A percentile compares a stretch with the other conserved stretches of the same genome.
Evolutionary conservation across 2,888 invertebrate species (phyloP).

Genomic region (Ochlodes sylvanus): DNA sequence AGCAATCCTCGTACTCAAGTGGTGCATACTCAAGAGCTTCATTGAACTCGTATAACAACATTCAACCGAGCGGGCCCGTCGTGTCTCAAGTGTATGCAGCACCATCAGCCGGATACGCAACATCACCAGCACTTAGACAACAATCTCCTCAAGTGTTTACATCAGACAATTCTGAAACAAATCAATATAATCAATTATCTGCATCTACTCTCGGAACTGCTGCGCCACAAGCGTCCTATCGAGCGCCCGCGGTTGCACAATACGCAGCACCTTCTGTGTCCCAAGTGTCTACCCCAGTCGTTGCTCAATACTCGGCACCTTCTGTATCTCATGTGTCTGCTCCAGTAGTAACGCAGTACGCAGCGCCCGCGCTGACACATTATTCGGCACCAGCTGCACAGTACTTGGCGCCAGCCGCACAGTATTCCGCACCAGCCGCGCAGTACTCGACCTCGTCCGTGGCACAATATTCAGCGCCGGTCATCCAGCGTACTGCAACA

Average conservation of each 20-base stretch:
- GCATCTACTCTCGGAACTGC: constrained; percentile 44
- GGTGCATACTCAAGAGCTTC: constrained; percentile 74
- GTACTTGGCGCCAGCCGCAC: constrained; percentile 47
- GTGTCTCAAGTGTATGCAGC: constrained; percentile 78
- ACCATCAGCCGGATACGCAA: constrained; percentile 67
- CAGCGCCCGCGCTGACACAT: constrained; percentile 56
- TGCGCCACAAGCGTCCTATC: constrained; percentile 43
- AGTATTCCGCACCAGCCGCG: constrained; percentile 31
- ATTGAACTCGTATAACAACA: constrained; percentile 64
- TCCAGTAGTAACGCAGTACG: constrained; percentile 52
- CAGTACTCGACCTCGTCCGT: constrained; percentile 41
- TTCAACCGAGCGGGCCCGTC: constrained; percentile 71
- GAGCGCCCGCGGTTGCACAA: constrained; percentile 45
- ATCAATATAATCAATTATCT: constrained; percentile 56
- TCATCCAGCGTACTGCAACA: constrained; percentile 31
- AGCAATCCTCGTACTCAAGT: constrained; percentile 58
- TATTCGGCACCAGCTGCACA: constrained; percentile 46
- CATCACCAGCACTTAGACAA: constrained; percentile 62
- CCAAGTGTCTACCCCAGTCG: constrained; percentile 52
- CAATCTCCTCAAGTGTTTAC: constrained; percentile 48
- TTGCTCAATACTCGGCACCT: constrained; percentile 46
- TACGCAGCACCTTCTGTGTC: constrained; percentile 48
- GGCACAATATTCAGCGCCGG: constrained; percentile 39
- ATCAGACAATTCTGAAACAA: constrained; percentile 39
- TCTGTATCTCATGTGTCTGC: constrained; percentile 36